Percentiles rank a stretch among this genome's conserved stretches.
These are phyloP conservation scores for Dicrostonyx torquatus DNA, from an alignment of 2,797 vertebrate genomes.

Conservation along the genomic window DNA sequence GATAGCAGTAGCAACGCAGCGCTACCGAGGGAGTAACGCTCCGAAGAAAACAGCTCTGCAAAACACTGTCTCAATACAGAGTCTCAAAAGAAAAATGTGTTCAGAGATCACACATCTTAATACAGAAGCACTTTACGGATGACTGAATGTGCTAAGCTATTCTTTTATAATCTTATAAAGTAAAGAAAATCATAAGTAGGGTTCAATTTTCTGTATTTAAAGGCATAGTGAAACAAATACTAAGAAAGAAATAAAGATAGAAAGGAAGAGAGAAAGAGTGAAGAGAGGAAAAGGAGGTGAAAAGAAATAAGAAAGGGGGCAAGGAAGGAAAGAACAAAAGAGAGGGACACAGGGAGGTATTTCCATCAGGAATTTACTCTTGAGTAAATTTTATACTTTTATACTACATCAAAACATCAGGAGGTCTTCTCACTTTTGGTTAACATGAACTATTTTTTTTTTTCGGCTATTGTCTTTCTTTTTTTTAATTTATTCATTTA, in stretches of 20 bases:
- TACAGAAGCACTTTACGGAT: not conserved
- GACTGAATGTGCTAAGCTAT: not conserved
- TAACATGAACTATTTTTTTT: not conserved
- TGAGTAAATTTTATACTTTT: not conserved
- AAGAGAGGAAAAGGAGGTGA: not conserved
- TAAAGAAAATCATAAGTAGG: not conserved
- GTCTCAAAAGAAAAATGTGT: not conserved
- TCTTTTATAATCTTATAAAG: not conserved
- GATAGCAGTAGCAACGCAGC: not conserved
- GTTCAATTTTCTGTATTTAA: slow-evolving; percentile 56
- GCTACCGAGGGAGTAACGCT: not conserved
- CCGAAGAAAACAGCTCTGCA: not conserved
- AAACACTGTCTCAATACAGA: not conserved
- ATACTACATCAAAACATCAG: not conserved
- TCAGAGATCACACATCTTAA: not conserved
- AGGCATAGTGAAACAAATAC: not conserved
- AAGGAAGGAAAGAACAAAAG: not conserved
- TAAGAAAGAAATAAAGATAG: not conserved
- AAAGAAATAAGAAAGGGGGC: not conserved
- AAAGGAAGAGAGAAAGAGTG: not conserved
- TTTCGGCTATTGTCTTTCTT: too few relatives aligned
- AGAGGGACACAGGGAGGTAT: not conserved
- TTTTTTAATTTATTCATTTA: too few relatives aligned
- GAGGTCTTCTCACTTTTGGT: slow-evolving; percentile 1
- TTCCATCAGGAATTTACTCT: not conserved